Base-by-base conservation (phyloP, 2,888 invertebrate genomes). In the Zygogramma bicolorata region DNA sequence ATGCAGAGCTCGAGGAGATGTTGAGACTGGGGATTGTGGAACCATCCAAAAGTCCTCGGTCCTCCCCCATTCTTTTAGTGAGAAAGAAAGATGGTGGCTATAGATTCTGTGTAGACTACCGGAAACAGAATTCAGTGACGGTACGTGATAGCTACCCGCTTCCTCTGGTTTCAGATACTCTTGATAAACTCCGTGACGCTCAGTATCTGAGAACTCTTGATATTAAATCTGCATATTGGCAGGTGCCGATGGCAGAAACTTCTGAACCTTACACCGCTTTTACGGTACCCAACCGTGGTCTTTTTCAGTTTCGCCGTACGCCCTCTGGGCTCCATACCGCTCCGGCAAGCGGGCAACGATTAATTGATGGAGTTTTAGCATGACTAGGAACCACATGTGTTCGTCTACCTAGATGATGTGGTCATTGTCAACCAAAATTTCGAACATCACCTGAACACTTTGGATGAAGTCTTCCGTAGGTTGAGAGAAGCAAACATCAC, bases 1-100 rank as follows among this genome's bases (percentile, higher is more conserved):
- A 80, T 40, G 59, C 25, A 0, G 83, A 85, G 69, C 71, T 85
- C 0, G 83, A 85, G 58, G 62, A 80, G 5, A 84, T 86, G 84
- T 18, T 85, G 1, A 65, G 29, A 2, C 40, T 78, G 0, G 81
- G 77, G 0, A 77, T 85, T 0, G 79, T 85, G 0, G 83, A 84
- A 40, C 75, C 75, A 15, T 82, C 80, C 0, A 68, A 74, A 1
- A 83, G 82, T 29, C 69, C 78, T 1, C 84, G 84, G 84, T 78
- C 79, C 3, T 82, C 80, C 1, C 82, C 82, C 1, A 78, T 82
- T 6, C 77, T 82, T 0, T 75, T 84, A 18, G 79, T 83, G 0
- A 67, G 67, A n/a, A 70, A 70, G 61, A 65, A 40, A 20, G 69
- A 69, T 8, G 34, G 34, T 10, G 10, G 13, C 7, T 60, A 18